Evolutionary conservation across 2,113 vertebrate genomes (phyloP), one percentile per base, ranked within the genome.

Genomic region (Diadophis punctatus): DNA sequence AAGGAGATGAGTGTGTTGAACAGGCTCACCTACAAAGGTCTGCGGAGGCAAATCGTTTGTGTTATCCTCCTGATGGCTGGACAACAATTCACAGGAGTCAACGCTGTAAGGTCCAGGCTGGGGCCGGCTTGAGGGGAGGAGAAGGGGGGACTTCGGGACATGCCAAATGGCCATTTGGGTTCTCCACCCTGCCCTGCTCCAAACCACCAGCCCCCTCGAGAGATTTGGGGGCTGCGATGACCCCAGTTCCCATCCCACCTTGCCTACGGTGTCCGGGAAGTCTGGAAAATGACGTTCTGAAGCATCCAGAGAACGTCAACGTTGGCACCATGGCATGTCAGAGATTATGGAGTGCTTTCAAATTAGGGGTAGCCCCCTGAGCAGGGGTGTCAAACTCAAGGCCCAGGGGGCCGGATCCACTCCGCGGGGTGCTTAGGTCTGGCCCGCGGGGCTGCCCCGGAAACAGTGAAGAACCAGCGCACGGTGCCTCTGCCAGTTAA

Each of bases 31-130:
- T 97, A 97, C 95, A 96, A 93, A 93, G 97, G 98, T 8, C 95
- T 99, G 84, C 97, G 98, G 51, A 99, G 98, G 99, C 99, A 99
- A 96, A 96, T 99, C 63, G 87, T 98, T 94, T 98, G 98, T 16
- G 93, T 98, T 91, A 46, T 98, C 0, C 14, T 98, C 95, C 96
- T 99, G 97, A 99, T 97, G 93, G 98, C 97, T 92, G 98, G 99
- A 49, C 99, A 99, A 96, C 99, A 99, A 98, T 98, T 99, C 93
- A 99, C 99, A 0, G 99, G 99, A 9, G 93, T 99, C 93, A 99
- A 98, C 0, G 98, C 94, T 90, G 99, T 99, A 97, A 95, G 98
- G 46, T 11, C 7, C 11, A 48, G 85, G 46, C 86, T 51, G 86
- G 25, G 48, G 4, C 6, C 51, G 12, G 11, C 18, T 39, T 51